Evolutionary conservation across 2,888 invertebrate genomes (phyloP), one percentile per base, ranked within the genome.

Genomic region (Opisthograptis luteolata): DNA sequence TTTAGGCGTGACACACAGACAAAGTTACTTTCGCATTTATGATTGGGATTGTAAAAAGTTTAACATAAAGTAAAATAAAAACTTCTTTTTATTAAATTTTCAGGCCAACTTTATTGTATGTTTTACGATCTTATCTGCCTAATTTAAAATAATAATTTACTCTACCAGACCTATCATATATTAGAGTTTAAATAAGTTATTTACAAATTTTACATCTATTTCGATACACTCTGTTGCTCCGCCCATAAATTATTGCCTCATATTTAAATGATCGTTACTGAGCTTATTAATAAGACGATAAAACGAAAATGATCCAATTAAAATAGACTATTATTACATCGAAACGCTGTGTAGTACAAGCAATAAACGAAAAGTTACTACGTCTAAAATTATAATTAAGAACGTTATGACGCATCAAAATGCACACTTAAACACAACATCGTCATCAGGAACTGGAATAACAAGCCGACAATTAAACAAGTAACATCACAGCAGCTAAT

Each of bases 251-350:
- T 60, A 58, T 58, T 60, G 57, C 51, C 58, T 65, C 54, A 66
- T 70, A 68, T 66, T 68, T 68, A 71, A 70, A 76, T 79, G 70
- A 76, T 73, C 70, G 68, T 81, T 79, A 74, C 73, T 65, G 64
- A 70, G 70, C 70, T 67, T 76, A 80, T 79, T 81, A 81, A 79
- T 77, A 75, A 73, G 72, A 70, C 66, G 68, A 76, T 79, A 76
- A 80, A 86, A 76, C 57, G 70, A 76, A 78, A 75, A 79, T 66
- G 73, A 58, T 67, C 79, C 75, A 84, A 83, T 86, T 84, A 82
- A 81, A 76, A 76, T 78, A 69, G 76, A 82, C 81, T 68, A 82
- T 86, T 78, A 85, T 78, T 76, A 68, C 73, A 75, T 73, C 64
- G 62, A 70, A 70, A 66, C 66, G 54, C 58, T 60, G 66, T 76